Evolutionary conservation across 2,113 vertebrate species (phyloP).

Genomic region (Isurus oxyrinchus): DNA sequence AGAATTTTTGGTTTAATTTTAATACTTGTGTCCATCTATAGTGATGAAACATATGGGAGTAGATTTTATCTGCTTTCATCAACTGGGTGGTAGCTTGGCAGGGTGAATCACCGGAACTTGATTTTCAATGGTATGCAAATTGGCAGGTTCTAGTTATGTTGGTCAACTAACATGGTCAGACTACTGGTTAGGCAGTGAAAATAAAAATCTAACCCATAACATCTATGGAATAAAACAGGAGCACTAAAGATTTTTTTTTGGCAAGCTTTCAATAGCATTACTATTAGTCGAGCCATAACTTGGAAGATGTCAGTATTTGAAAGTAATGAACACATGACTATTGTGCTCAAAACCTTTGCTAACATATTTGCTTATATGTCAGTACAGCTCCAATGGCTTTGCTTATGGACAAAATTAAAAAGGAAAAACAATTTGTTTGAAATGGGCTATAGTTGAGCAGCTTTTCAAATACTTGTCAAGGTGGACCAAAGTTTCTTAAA

Average conservation of each 20-base stretch:
- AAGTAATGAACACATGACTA: too few relatives aligned
- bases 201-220: neutral
- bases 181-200: neutral
- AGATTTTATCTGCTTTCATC: neutral
- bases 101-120: neutral
- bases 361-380: too few relatives aligned
- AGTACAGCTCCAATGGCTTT: neutral
- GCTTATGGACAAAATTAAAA: neutral
- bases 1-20: neutral
- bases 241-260: neutral
- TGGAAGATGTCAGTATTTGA: neutral
- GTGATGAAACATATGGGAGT: neutral
- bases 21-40: neutral
- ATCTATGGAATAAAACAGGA: neutral
- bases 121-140: neutral
- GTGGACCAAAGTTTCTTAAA: neutral
- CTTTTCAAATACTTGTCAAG: neutral
- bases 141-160: neutral
- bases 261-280: neutral
- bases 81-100: too few relatives aligned
- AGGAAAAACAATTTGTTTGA: neutral
- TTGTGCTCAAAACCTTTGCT: too few relatives aligned
- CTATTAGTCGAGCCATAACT: neutral
- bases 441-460: neutral
- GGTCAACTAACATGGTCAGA: neutral